phyloP scores from a whole-genome alignment of 1,140 invertebrate species.

The Listronotus oregonensis region DNA sequence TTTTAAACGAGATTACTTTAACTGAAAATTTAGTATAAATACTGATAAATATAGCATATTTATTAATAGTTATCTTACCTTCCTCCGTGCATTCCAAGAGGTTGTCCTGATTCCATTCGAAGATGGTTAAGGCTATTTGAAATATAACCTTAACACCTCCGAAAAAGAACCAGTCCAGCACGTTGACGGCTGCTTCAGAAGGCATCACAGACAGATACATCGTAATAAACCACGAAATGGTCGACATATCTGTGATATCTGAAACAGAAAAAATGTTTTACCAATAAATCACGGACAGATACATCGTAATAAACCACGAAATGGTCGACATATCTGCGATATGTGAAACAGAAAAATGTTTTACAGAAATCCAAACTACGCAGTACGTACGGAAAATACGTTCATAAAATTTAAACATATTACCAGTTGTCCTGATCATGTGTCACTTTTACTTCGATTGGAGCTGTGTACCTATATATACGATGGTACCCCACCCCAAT shows the following conservation, averaged over 20 bases:
- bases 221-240: slow-evolving; percentile 97
- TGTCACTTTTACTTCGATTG: no score
- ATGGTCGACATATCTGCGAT: slow-evolving; percentile 96
- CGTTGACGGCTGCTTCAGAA: slow-evolving; percentile 94
- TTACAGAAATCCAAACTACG: no score
- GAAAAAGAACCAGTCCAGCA: slow-evolving; percentile 98
- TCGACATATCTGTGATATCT: slow-evolving; percentile 94
- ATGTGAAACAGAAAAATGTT: slow-evolving; percentile 56
- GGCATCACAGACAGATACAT: slow-evolving; percentile 97
- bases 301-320: slow-evolving; percentile 98
- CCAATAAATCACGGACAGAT: slow-evolving; percentile 94
- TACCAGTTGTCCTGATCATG: no score
- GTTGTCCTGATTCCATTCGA: slow-evolving; percentile 86
- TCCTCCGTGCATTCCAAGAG: slow-evolving; percentile 87
- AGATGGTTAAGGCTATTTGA: slow-evolving; percentile 87
- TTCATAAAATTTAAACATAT: no score
- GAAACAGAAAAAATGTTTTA: neutral
- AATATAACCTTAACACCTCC: slow-evolving; percentile 98
- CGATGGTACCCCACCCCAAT: no score
- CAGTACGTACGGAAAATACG: no score
- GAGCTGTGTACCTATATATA: no score
- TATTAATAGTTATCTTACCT: slow-evolving; percentile 52
- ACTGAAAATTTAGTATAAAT: no score
- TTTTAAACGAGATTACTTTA: no score
- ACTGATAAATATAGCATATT: no score